Base-by-base conservation (phyloP, 2,113 vertebrate genomes). In the Cyanoramphus novaezelandiae region DNA sequence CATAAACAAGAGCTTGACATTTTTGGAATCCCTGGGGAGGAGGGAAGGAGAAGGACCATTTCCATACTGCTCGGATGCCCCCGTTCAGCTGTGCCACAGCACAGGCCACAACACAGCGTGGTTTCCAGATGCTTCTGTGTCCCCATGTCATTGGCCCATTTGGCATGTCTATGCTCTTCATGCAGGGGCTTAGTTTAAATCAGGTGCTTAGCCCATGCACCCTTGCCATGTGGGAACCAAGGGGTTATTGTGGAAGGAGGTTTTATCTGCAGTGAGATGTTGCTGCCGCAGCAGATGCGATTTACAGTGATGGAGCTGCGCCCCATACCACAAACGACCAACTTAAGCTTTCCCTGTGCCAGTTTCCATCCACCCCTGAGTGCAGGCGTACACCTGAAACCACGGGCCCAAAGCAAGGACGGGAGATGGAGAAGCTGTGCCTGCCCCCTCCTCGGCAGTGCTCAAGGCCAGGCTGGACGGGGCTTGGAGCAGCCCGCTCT, bases 171-270 rank as follows among this genome's bases (percentile, higher is more conserved):
- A 2, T 5, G n/a, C 29, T 20, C 19, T 25, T 20, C 24, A 20
- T 31, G 59, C 20, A 17, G 24, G 19, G 35, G 17, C 29, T 72
- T 31, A 16, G 47, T 39, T 23, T 16, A 15, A 37, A 31, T 3
- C 19, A 49, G 25, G 35, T 8, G 76, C 50, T 43, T 11, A 8
- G 37, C 43, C 49, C 43, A 1, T 1, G 19, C 5, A 0, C 13
- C 35, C 59, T 5, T 3, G 67, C 57, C 15, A n/a, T 0, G 23
- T 2, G 17, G 3, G 10, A 29, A 11, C 23, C 33, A 16, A 18
- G 33, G 27, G 20, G 20, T 2, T 3, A 5, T 3, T 1, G 3
- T 3, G 47, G n/a, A 71, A 47, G 75, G 49, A 13, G 12, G 4
- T 7, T 2, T 7, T 8, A 7, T 17, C 33, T 10, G 53, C 83